Percentiles rank a stretch among this genome's conserved stretches.
Conservation (phyloP, 92 coral and sea anemone species). For the Phenganax subtilis region DNA sequence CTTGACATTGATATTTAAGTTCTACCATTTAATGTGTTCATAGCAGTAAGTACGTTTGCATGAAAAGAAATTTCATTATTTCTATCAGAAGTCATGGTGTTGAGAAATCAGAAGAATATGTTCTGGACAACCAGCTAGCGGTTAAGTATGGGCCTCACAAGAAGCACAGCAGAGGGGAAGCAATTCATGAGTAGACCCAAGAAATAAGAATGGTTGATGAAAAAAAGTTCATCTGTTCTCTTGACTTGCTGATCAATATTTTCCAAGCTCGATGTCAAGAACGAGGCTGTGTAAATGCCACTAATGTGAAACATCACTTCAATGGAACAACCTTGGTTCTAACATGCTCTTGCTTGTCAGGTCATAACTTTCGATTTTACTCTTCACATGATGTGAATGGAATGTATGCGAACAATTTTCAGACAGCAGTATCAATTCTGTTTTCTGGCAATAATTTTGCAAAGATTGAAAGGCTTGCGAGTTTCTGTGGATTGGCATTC, state of each 20-base stretch:
- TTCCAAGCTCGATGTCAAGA: slow-evolving; percentile 17
- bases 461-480: slow-evolving; percentile 10
- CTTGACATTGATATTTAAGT: too few species aligned
- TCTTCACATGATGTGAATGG: slow-evolving; percentile 38
- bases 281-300: slow-evolving; percentile 9
- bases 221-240: background rate
- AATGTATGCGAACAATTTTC: slow-evolving; percentile 31
- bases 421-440: slow-evolving; percentile 37
- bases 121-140: too few species aligned
- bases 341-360: background rate
- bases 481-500: slow-evolving; percentile 38
- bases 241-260: slow-evolving; percentile 24
- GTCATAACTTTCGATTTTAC: slow-evolving; percentile 14
- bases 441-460: slow-evolving; percentile 28
- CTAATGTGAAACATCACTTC: slow-evolving; percentile 30
- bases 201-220: background rate
- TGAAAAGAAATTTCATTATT: too few species aligned
- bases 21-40: too few species aligned
- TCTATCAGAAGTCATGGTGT: too few species aligned
- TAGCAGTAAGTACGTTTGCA: too few species aligned
- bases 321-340: slow-evolving; percentile 36
- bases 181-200: background rate
- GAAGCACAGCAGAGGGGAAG: background rate
- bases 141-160: background rate
- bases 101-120: too few species aligned